These are phyloP conservation scores for Naja naja DNA, from an alignment of 2,113 vertebrate species.

Conservation along the genomic window DNA sequence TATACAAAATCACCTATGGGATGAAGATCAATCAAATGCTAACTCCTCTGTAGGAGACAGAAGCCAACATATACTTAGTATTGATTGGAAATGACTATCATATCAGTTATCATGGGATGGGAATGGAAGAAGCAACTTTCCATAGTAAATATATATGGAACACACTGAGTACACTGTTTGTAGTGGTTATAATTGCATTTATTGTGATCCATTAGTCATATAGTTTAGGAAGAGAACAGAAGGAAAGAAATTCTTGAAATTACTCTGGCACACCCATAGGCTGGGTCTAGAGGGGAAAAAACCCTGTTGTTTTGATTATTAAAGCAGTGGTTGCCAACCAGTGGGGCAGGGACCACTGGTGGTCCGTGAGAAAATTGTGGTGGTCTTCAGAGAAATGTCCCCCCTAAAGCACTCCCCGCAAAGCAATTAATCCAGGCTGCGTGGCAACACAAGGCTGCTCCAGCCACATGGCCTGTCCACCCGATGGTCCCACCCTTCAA, in stretches of 20 bases:
- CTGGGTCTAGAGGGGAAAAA: neutral
- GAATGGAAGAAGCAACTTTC: neutral
- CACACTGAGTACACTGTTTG: neutral
- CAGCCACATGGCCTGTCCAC: too few species aligned
- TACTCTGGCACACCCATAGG: fast-evolving
- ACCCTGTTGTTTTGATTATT: neutral
- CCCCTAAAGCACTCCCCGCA: too few species aligned
- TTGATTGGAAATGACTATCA: neutral
- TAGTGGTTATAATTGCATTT: neutral
- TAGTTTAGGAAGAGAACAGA: neutral
- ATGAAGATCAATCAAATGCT: neutral
- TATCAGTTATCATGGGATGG: neutral
- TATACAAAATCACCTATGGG: neutral
- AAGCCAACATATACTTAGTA: neutral
- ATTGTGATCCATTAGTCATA: neutral
- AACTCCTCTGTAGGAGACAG: neutral
- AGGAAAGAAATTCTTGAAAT: neutral
- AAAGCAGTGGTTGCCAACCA: too few species aligned
- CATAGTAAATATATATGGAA: neutral
- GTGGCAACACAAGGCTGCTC: too few species aligned
- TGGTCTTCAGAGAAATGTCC: too few species aligned
- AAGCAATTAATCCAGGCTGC: too few species aligned
- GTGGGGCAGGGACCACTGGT: too few species aligned
- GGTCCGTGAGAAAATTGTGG: too few species aligned
- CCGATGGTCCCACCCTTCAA: too few species aligned